A percentile compares a stretch with the other conserved stretches of the same genome.
Conservation (phyloP, 2,888 invertebrate genomes). For the Pachydiplax longipennis region DNA sequence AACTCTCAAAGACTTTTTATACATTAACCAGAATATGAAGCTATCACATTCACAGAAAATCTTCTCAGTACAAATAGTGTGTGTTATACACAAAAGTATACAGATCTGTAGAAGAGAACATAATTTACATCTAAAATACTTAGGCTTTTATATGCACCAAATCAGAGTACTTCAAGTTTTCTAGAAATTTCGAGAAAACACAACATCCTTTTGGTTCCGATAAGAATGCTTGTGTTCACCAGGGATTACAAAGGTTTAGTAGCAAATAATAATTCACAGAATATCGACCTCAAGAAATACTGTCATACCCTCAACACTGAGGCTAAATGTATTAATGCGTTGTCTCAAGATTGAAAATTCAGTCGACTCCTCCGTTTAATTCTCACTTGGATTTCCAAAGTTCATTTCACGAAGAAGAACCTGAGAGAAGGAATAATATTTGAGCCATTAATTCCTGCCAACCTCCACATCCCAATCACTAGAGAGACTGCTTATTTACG, state of each 20-base stretch:
- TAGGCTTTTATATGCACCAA: neutral
- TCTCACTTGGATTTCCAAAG: neutral
- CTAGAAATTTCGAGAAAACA: too few relatives aligned
- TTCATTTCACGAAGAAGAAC: neutral
- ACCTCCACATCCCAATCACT: neutral
- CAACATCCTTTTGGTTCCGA: too few relatives aligned
- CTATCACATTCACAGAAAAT: neutral
- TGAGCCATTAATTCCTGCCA: neutral
- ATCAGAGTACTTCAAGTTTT: neutral
- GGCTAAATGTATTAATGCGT: neutral
- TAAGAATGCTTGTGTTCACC: too few relatives aligned
- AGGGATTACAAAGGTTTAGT: too few relatives aligned
- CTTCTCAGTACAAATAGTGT: neutral
- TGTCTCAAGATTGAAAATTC: neutral
- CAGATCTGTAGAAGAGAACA: neutral
- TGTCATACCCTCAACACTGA: slow-evolving; percentile 21
- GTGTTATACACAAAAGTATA: neutral
- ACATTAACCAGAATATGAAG: neutral
- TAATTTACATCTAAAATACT: neutral
- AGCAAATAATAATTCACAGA: too few relatives aligned
- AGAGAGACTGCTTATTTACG: neutral
- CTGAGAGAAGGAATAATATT: neutral
- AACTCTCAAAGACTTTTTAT: neutral
- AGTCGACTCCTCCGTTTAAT: neutral
- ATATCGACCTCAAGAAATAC: neutral